Percentiles rank a stretch among this genome's conserved stretches.
phyloP scores from a whole-genome alignment of 2,797 vertebrate species.

The Danio tinwini region DNA sequence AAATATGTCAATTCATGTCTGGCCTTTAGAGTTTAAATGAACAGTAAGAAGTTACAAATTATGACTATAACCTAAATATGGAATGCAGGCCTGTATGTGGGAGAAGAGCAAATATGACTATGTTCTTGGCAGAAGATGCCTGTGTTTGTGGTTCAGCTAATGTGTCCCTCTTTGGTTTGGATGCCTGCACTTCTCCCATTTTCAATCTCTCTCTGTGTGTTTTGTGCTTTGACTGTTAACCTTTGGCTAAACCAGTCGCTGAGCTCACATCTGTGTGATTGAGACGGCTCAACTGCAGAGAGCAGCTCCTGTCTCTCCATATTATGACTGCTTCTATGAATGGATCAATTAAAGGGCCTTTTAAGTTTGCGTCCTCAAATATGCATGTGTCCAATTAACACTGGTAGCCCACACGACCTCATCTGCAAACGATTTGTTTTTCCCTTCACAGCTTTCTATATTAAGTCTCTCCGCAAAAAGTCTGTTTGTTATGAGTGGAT shows the following conservation, averaged over 20 bases:
- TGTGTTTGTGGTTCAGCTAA: constrained; percentile 39
- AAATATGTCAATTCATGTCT: constrained; percentile 18
- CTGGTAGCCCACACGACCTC: constrained; percentile 64
- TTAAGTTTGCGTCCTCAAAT: constrained; percentile 69
- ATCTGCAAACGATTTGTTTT: constrained; percentile 20
- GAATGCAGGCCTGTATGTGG: constrained; percentile 17
- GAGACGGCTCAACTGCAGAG: constrained; percentile 75
- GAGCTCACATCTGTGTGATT: constrained; percentile 73
- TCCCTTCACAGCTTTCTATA: constrained; percentile 22
- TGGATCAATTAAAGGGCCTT: constrained; percentile 71
- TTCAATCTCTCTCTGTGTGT: constrained; percentile 30
- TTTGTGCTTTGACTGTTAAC: constrained; percentile 37
- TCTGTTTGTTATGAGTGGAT: background rate
- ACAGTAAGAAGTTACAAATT: constrained; percentile 31
- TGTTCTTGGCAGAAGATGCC: constrained; percentile 24
- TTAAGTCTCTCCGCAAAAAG: constrained; percentile 14
- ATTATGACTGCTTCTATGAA: constrained; percentile 73
- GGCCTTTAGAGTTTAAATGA: constrained; percentile 10
- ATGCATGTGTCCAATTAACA: constrained; percentile 70
- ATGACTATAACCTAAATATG: constrained; percentile 28
- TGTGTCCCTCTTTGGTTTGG: constrained; percentile 38
- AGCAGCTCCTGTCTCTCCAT: constrained; percentile 72
- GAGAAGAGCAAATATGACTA: constrained; percentile 38
- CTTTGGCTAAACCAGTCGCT: constrained; percentile 66
- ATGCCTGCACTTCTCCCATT: constrained; percentile 55